A percentile compares a stretch with the other conserved stretches of the same genome.
Conservation (phyloP, 2,797 vertebrate species). For the Tiaroga cobitis region DNA sequence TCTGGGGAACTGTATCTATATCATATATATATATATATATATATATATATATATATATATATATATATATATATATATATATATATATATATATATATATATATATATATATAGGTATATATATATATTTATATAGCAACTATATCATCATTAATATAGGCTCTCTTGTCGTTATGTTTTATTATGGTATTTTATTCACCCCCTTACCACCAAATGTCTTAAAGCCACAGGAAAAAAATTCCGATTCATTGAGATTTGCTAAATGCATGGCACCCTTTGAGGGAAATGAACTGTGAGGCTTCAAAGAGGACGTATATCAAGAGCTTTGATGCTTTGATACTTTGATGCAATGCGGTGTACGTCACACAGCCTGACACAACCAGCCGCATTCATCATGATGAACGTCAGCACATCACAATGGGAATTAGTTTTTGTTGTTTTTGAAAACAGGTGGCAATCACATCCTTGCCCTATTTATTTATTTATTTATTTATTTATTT, state of each 20-base stretch:
- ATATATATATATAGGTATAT: too few relatives aligned
- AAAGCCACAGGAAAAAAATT: slow-evolving; percentile 58
- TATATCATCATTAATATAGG: not conserved
- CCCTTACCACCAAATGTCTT: not conserved
- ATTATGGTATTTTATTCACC: not conserved
- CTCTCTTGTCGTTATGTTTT: not conserved
- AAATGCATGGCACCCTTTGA: slow-evolving; percentile 37
- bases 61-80: too few relatives aligned
- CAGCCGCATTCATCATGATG: slow-evolving; percentile 61
- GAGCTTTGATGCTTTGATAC: slow-evolving; percentile 57
- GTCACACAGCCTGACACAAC: slow-evolving; percentile 60
- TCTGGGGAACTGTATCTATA: not conserved
- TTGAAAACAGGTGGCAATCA: slow-evolving; percentile 55
- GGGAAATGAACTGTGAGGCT: slow-evolving; percentile 57
- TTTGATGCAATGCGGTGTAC: slow-evolving; percentile 65
- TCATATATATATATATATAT: too few relatives aligned
- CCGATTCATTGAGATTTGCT: slow-evolving; percentile 36
- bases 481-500: too few relatives aligned
- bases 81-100: too few relatives aligned
- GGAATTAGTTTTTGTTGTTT: slow-evolving; percentile 60
- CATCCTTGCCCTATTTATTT: not conserved
- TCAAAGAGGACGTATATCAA: slow-evolving; percentile 61
- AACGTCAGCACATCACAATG: slow-evolving; percentile 57
- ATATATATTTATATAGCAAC: too few relatives aligned
- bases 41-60: too few relatives aligned